Evolutionary conservation across 2,113 vertebrate genomes (phyloP).

Genomic region (Mirounga angustirostris): DNA sequence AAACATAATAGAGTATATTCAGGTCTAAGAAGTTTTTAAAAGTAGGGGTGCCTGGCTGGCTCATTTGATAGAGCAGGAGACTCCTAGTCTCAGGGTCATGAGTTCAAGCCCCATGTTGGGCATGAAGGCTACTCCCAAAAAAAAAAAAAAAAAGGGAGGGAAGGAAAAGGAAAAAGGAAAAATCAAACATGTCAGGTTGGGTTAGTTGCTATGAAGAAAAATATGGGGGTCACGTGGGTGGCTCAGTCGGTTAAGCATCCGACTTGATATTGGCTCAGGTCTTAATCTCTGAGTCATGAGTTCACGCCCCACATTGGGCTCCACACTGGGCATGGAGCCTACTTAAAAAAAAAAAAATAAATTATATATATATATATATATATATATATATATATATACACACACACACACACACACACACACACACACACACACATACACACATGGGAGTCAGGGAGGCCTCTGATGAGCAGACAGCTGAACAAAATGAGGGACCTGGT

Average conservation of each 20-base stretch:
- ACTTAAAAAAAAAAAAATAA: neutral
- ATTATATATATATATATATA: no score
- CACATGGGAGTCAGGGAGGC: neutral
- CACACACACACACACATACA: no score
- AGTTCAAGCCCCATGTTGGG: neutral
- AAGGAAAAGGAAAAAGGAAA: neutral
- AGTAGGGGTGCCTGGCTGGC: neutral
- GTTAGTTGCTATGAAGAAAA: neutral
- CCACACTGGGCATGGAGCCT: neutral
- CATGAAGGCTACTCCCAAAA: neutral
- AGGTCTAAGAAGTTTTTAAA: conserved; percentile 8
- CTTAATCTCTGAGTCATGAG: neutral
- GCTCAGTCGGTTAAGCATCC: neutral
- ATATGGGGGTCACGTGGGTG: neutral
- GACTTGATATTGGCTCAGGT: neutral
- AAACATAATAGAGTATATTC: neutral
- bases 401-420: no score
- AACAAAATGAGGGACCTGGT: neutral
- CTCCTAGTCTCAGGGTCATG: neutral
- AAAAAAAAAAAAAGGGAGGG: neutral
- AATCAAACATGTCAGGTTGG: neutral
- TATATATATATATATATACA: no score
- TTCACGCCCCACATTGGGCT: neutral
- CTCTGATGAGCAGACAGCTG: neutral
- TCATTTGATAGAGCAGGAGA: neutral